Evolutionary conservation across 2,113 vertebrate genomes (phyloP).

Genomic region (Ptyas mucosa): DNA sequence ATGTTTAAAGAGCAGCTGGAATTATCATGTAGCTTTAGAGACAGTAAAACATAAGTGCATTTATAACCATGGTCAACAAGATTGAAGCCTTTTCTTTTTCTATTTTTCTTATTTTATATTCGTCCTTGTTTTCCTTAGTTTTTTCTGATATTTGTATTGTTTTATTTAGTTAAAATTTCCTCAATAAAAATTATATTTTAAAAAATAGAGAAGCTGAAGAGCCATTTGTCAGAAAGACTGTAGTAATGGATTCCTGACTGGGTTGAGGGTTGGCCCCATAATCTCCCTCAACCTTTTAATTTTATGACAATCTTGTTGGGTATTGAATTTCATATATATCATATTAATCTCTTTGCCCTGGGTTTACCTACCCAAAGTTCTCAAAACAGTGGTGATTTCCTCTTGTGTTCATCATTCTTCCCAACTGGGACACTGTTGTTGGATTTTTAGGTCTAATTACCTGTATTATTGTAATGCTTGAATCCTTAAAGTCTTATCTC

Average conservation of each 20-base stretch:
- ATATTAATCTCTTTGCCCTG: neutral
- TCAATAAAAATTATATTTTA: neutral
- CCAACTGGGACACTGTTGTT: neutral
- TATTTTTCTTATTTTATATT: neutral
- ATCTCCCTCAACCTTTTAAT: neutral
- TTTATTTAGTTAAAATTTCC: neutral
- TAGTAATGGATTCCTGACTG: neutral
- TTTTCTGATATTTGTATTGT: neutral
- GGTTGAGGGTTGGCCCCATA: neutral
- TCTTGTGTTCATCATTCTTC: neutral
- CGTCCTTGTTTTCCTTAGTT: neutral
- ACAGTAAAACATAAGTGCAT: neutral
- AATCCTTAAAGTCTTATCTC: neutral
- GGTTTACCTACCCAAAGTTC: neutral
- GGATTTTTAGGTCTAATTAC: neutral
- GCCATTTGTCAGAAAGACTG: neutral
- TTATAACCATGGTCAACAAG: neutral
- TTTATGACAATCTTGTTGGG: neutral
- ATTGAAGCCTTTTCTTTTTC: neutral
- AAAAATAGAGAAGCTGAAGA: neutral
- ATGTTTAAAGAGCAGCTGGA: neutral
- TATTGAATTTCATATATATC: neutral
- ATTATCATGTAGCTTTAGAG: neutral
- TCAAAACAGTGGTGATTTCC: neutral
- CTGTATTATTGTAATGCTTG: neutral